Conservation (phyloP, 1,140 invertebrate species). For the Leptinotarsa lineolata region DNA sequence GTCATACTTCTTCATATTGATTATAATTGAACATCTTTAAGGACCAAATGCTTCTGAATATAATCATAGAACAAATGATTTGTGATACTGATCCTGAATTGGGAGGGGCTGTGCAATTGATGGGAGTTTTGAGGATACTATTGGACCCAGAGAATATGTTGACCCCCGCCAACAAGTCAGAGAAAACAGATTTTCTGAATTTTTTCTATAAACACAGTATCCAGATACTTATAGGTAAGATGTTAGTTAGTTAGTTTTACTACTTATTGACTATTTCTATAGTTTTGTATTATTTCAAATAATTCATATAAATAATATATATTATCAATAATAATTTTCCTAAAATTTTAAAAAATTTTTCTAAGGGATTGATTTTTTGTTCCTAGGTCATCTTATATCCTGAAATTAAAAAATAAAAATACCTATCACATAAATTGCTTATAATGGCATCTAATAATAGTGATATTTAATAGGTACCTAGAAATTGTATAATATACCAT, state of each 20-base stretch:
- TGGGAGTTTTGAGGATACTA: constrained; percentile 89
- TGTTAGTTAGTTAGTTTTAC: neutral
- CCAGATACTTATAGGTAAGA: constrained; percentile 85
- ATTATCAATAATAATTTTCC: neutral
- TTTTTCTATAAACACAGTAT: constrained; percentile 99
- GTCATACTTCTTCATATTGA: no score
- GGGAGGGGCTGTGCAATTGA: constrained; percentile 94
- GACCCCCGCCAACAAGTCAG: constrained; percentile 89
- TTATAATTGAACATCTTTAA: constrained; percentile 55
- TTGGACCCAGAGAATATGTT: constrained; percentile 99
- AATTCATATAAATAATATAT: constrained; percentile 1
- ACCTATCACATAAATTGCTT: no score
- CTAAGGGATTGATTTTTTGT: no score
- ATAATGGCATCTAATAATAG: no score
- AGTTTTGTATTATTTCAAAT: constrained; percentile 18
- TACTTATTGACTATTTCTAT: neutral
- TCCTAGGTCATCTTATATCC: no score
- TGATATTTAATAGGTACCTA: no score
- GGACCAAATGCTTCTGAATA: constrained; percentile 94
- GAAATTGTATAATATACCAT: no score
- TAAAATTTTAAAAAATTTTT: no score
- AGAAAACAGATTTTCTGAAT: constrained; percentile 97
- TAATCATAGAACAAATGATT: constrained; percentile 96
- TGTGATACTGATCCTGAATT: constrained; percentile 86
- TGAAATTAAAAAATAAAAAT: no score